Evolutionary conservation across 2,113 vertebrate genomes (phyloP).

Genomic region (Ivindomyrus marchei): DNA sequence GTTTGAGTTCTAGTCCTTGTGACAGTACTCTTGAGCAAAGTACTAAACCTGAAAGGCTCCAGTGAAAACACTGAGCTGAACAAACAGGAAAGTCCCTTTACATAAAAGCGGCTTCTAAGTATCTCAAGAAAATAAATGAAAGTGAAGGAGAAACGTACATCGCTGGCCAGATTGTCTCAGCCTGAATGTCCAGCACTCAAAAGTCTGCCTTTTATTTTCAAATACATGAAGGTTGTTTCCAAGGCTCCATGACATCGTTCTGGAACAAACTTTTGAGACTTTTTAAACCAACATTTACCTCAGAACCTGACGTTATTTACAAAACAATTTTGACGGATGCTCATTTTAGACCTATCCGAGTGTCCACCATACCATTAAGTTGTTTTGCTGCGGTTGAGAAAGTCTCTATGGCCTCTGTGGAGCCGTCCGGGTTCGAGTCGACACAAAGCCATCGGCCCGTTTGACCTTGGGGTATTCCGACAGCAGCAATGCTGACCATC

Average conservation of each 20-base stretch:
- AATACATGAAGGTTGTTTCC: constrained; percentile 34
- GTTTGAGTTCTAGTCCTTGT: not conserved
- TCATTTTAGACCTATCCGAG: constrained; percentile 22
- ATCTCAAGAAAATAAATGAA: not conserved
- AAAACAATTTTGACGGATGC: constrained; percentile 44
- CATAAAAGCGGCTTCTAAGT: not conserved
- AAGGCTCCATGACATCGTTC: constrained; percentile 24
- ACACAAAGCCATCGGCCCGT: not conserved
- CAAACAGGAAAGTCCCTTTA: not conserved
- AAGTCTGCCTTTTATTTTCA: constrained; percentile 29
- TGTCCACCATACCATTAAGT: constrained; percentile 36
- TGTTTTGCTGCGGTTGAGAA: constrained; percentile 16
- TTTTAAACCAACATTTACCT: constrained; percentile 39
- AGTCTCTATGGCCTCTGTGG: not conserved
- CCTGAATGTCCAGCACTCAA: not conserved
- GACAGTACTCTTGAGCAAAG: not conserved
- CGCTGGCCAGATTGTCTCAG: constrained; percentile 26
- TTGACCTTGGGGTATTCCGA: not conserved
- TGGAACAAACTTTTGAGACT: constrained; percentile 28
- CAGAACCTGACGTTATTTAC: constrained; percentile 46
- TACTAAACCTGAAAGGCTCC: not conserved
- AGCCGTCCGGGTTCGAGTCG: not conserved
- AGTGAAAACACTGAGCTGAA: not conserved
- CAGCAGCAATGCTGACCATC: not conserved
- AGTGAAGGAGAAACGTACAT: constrained; percentile 28